These are phyloP conservation scores for Syngnathus scovelli DNA, from an alignment of 2,113 vertebrate species.

Conservation along the genomic window DNA sequence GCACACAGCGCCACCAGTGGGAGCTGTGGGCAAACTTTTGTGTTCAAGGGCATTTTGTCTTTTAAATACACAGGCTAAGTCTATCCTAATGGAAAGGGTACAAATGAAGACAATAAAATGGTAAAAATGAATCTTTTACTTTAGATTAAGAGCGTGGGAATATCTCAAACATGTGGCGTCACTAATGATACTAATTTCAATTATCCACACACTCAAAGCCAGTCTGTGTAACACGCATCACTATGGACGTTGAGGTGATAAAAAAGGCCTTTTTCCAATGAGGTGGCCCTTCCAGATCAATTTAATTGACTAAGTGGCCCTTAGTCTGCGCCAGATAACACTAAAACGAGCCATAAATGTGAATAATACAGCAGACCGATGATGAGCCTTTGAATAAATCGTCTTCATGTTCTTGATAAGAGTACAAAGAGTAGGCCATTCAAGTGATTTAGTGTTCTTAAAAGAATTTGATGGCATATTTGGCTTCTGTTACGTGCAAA, in stretches of 20 bases:
- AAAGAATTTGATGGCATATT: slow-evolving; percentile 2
- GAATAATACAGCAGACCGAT: neutral
- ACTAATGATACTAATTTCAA: neutral
- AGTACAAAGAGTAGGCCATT: neutral
- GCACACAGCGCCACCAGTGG: slow-evolving; percentile 56
- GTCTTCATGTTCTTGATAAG: neutral
- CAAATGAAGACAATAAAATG: neutral
- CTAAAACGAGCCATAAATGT: slow-evolving; percentile 1
- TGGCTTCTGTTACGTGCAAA: neutral
- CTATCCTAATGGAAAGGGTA: no score
- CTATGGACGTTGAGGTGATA: neutral
- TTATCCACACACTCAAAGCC: neutral
- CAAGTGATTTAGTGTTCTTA: neutral
- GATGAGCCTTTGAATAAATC: neutral
- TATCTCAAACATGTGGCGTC: neutral
- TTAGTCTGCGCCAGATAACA: neutral
- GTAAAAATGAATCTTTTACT: neutral
- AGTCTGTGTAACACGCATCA: neutral
- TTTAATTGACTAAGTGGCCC: slow-evolving; percentile 10
- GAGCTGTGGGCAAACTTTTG: slow-evolving; percentile 43
- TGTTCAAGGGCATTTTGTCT: no score
- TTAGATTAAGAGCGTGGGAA: neutral
- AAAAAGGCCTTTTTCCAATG: neutral
- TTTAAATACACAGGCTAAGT: no score
- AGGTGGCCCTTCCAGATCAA: neutral